Conservation (phyloP, 2,113 vertebrate genomes). For the Ornithorhynchus anatinus region DNA sequence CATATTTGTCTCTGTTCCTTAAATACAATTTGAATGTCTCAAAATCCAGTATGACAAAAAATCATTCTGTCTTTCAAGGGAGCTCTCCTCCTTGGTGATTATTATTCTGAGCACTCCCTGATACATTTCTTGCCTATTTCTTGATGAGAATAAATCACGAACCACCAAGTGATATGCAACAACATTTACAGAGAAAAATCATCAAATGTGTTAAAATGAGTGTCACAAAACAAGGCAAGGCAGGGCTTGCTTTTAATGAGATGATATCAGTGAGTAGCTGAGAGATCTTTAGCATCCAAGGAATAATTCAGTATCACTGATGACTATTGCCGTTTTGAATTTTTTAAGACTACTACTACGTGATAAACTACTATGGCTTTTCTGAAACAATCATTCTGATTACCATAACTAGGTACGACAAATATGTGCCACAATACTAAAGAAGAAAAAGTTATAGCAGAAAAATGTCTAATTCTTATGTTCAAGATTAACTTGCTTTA, state of each 20-base stretch:
- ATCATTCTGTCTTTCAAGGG: background rate
- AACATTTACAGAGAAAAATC: background rate
- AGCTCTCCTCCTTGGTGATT: background rate
- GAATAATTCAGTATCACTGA: too few relatives aligned
- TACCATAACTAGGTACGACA: too few relatives aligned
- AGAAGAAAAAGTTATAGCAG: background rate
- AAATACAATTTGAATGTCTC: background rate
- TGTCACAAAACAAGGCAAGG: background rate
- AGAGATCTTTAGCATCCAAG: background rate
- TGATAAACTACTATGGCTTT: too few relatives aligned
- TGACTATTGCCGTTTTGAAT: too few relatives aligned
- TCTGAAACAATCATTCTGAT: too few relatives aligned
- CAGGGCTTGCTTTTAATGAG: background rate
- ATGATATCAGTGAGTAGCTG: background rate
- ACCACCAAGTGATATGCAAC: background rate
- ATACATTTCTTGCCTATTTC: background rate
- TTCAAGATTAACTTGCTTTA: slow-evolving; percentile 2
- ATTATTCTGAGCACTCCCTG: background rate
- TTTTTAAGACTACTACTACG: too few relatives aligned
- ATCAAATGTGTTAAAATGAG: background rate
- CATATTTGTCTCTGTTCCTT: background rate
- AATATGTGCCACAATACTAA: background rate
- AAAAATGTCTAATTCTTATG: background rate
- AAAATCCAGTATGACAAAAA: background rate
- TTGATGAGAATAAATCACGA: slow-evolving; percentile 15